phyloP scores from a whole-genome alignment of 2,797 vertebrate genomes.

The Microtus californicus region DNA sequence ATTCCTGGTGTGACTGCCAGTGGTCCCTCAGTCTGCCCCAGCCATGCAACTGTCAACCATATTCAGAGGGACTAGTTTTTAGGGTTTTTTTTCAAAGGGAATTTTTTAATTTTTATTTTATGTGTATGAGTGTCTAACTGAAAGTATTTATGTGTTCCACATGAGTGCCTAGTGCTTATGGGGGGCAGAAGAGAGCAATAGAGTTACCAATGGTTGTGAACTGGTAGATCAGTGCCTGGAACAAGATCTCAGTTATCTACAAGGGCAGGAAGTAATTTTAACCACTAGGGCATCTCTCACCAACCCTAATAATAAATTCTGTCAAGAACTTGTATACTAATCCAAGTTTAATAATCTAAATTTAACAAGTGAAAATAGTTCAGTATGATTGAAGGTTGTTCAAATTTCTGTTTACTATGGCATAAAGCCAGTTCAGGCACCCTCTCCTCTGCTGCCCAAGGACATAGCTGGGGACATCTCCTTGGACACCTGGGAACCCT shows the following conservation, averaged over 20 bases:
- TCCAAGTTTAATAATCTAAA: constrained; percentile 6
- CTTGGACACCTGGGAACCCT: no score
- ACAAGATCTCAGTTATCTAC: not conserved
- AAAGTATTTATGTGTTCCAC: not conserved
- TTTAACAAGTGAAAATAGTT: constrained; percentile 20
- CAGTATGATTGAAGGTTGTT: not conserved
- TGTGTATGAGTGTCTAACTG: not conserved
- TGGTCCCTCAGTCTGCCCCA: no score
- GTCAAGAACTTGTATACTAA: not conserved
- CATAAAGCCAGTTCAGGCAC: no score
- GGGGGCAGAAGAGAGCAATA: not conserved
- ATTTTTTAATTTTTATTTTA: not conserved
- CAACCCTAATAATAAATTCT: not conserved
- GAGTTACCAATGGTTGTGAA: not conserved
- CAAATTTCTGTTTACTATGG: not conserved
- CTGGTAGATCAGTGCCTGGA: not conserved
- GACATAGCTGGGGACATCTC: no score
- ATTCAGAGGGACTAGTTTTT: no score
- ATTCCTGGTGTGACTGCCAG: no score
- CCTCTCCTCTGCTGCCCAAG: no score
- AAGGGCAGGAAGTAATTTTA: not conserved
- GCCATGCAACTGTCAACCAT: no score
- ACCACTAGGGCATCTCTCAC: not conserved
- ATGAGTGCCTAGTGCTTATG: not conserved
- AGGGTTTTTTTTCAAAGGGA: no score